phyloP scores from a whole-genome alignment of 2,888 invertebrate species.

The Oscheius onirici region DNA sequence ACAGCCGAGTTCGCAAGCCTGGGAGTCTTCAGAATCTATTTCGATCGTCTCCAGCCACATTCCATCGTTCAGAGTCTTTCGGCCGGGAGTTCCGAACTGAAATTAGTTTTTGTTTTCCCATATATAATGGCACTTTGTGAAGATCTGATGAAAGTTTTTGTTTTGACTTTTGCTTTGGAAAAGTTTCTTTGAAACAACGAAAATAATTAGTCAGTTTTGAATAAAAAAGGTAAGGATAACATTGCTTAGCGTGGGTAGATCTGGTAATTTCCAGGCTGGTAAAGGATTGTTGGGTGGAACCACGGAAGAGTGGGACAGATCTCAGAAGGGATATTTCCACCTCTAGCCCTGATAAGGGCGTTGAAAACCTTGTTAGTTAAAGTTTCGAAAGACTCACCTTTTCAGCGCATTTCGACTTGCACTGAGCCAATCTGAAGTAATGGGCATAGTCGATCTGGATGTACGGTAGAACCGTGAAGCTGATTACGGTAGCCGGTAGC shows the following conservation, averaged over 20 bases:
- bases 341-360: too few species aligned
- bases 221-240: too few species aligned
- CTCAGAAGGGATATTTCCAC: not conserved
- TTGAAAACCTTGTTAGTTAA: too few species aligned
- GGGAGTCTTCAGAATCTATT: slow-evolving; percentile 5
- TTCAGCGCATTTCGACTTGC: slow-evolving; percentile 68
- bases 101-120: not conserved
- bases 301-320: too few species aligned
- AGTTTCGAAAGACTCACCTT: slow-evolving; percentile 59
- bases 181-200: too few species aligned
- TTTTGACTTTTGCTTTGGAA: too few species aligned
- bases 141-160: too few species aligned
- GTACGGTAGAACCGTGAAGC: slow-evolving; percentile 66
- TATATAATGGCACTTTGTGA: too few species aligned
- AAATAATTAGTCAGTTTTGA: too few species aligned
- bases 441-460: slow-evolving; percentile 69
- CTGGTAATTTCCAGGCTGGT: too few species aligned
- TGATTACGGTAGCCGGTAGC: slow-evolving; percentile 5
- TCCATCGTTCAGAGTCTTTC: slow-evolving; percentile 23
- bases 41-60: slow-evolving; percentile 20
- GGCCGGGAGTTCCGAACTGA: slow-evolving; percentile 25
- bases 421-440: slow-evolving; percentile 64
- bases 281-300: too few species aligned
- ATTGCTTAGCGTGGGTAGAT: too few species aligned
- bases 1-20: slow-evolving; percentile 56